Conservation (phyloP, 1,140 invertebrate species). For the Drosophila saltans region DNA sequence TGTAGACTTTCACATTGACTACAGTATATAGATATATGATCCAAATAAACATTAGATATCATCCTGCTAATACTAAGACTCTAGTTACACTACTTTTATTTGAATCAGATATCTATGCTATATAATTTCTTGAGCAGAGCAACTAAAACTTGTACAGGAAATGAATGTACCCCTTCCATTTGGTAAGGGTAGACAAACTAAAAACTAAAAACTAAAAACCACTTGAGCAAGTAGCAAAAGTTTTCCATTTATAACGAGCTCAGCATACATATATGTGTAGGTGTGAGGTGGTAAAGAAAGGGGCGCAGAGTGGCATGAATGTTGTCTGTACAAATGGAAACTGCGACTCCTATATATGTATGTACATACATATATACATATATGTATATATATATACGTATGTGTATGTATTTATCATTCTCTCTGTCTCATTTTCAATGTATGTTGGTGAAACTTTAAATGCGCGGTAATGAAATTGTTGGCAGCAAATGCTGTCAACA, state of each 20-base stretch:
- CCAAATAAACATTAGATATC: too few relatives aligned
- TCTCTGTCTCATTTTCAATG: conserved; percentile 51
- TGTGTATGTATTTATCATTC: conserved; percentile 31
- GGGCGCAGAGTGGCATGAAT: conserved; percentile 1
- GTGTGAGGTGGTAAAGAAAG: conserved; percentile 21
- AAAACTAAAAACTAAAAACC: conserved; percentile 59
- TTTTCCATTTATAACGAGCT: conserved; percentile 81
- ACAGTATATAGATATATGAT: too few relatives aligned
- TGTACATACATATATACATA: conserved; percentile 4
- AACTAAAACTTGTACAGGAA: background rate
- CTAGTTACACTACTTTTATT: too few relatives aligned
- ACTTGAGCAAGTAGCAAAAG: conserved; percentile 79
- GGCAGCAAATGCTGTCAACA: conserved; percentile 73
- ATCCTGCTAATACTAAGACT: too few relatives aligned
- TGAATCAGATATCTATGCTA: too few relatives aligned
- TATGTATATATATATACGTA: conserved; percentile 16
- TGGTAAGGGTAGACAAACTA: conserved; percentile 27
- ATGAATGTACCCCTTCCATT: background rate
- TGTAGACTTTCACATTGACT: background rate
- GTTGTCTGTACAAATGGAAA: conserved; percentile 33
- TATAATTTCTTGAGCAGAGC: too few relatives aligned
- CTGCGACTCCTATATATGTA: conserved; percentile 26
- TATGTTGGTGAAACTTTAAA: conserved; percentile 74
- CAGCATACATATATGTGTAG: conserved; percentile 40
- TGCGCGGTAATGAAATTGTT: conserved; percentile 79